Percentiles rank a stretch among this genome's conserved stretches.
phyloP scores from a whole-genome alignment of 2,797 vertebrate genomes.

The Meriones psammophilus region DNA sequence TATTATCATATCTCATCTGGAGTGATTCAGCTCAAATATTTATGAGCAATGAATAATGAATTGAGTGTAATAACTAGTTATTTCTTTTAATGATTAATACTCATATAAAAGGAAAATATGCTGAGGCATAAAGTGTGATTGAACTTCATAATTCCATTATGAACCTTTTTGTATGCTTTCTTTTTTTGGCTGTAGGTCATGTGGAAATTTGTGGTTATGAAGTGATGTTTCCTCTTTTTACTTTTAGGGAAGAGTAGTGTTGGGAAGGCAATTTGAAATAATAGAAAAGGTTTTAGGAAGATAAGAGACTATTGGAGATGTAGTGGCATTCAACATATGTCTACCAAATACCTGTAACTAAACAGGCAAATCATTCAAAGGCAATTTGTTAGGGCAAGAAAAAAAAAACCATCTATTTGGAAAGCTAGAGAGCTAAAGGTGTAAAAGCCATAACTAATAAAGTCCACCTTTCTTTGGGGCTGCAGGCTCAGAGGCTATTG shows the following conservation, averaged over 20 bases:
- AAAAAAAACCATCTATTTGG: background rate
- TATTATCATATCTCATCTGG: constrained; percentile 72
- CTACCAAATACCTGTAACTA: background rate
- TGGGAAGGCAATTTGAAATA: constrained; percentile 40
- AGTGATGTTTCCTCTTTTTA: constrained; percentile 1
- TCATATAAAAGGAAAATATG: constrained; percentile 57
- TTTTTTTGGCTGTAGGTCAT: background rate
- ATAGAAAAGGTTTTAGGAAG: constrained; percentile 39
- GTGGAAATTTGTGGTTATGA: background rate
- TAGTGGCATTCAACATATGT: background rate
- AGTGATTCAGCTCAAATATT: constrained; percentile 76
- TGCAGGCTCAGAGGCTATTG: no score
- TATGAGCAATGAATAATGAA: constrained; percentile 81
- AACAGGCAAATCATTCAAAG: background rate
- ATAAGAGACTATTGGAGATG: background rate
- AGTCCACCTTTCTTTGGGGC: background rate
- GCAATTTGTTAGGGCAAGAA: background rate
- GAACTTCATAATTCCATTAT: constrained; percentile 39
- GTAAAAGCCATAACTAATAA: background rate
- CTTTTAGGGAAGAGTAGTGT: background rate
- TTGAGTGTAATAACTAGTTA: constrained; percentile 68
- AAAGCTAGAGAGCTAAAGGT: background rate
- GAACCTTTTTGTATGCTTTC: background rate
- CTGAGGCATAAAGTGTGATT: constrained; percentile 30
- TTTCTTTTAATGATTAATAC: constrained; percentile 74